phyloP scores from a whole-genome alignment of 2,113 vertebrate species.

The Odocoileus virginianus region DNA sequence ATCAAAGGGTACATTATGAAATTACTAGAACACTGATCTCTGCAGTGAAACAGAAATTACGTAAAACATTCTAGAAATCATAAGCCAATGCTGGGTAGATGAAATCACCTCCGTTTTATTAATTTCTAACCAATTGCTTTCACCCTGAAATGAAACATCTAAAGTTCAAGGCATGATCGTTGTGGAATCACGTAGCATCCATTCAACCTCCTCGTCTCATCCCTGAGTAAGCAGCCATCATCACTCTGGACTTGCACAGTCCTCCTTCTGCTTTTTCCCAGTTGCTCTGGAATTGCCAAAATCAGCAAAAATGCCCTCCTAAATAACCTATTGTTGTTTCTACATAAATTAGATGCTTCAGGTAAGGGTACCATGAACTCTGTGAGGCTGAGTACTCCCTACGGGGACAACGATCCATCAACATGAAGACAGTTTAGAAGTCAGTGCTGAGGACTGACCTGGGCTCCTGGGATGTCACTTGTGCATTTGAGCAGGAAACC shows the following conservation, averaged over 20 bases:
- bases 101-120: rapidly evolving
- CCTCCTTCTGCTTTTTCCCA: not conserved
- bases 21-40: not conserved
- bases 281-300: slow-evolving; percentile 68
- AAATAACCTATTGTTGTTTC: slow-evolving; percentile 74
- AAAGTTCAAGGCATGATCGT: not conserved
- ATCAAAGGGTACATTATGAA: not conserved
- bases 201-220: not conserved
- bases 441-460: slow-evolving; percentile 53
- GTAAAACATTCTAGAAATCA: not conserved
- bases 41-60: not conserved
- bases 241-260: slow-evolving; percentile 66
- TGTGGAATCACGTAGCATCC: not conserved
- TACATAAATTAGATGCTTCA: slow-evolving; percentile 73
- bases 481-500: slow-evolving; percentile 45
- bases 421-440: slow-evolving; percentile 48
- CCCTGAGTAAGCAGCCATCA: slow-evolving; percentile 44
- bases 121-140: not conserved
- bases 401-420: slow-evolving; percentile 56
- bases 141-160: not conserved
- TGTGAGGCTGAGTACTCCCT: slow-evolving; percentile 51
- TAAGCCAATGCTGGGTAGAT: rapidly evolving
- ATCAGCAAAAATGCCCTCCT: slow-evolving; percentile 69
- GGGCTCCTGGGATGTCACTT: slow-evolving; percentile 43
- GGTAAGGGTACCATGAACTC: slow-evolving; percentile 71